Conservation (phyloP, 2,888 invertebrate species). For the Lymantria dispar region DNA sequence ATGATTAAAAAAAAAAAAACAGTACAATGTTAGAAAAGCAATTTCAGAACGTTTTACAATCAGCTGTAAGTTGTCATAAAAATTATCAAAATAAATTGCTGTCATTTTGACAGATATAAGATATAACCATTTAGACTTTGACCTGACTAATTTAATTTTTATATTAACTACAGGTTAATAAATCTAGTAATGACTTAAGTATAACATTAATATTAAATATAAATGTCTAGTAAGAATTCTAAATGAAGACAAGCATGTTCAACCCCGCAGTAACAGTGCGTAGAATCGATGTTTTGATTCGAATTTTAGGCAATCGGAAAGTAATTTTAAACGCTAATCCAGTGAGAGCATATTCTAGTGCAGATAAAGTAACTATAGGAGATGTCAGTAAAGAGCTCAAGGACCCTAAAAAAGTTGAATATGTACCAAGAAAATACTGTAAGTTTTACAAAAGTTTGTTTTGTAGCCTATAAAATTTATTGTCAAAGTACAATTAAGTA, state of each 20-base stretch:
- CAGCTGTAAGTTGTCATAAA: conserved; percentile 26
- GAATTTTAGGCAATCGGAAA: conserved; percentile 70
- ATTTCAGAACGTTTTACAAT: conserved; percentile 8
- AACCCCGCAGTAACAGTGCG: conserved; percentile 66
- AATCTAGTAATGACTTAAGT: conserved; percentile 22
- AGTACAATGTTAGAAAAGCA: no score
- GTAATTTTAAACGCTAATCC: conserved; percentile 58
- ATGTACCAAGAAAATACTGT: conserved; percentile 93
- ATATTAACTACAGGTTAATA: conserved; percentile 20
- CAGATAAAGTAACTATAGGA: conserved; percentile 86
- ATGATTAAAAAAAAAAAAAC: no score
- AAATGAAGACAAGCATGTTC: conserved; percentile 50
- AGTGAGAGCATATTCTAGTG: conserved; percentile 69
- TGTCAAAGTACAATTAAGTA: no score
- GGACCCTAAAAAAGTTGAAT: conserved; percentile 86
- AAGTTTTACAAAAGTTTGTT: conserved; percentile 61
- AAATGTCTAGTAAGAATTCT: conserved; percentile 13
- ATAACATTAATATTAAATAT: conserved; percentile 7
- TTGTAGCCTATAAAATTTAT: conserved; percentile 31
- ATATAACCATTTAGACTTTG: conserved; percentile 58
- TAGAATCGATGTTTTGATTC: conserved; percentile 76
- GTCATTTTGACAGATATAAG: conserved; percentile 29
- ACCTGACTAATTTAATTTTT: conserved; percentile 52
- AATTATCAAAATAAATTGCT: conserved; percentile 11
- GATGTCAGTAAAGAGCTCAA: conserved; percentile 85